Evolutionary conservation across 1,140 invertebrate species (phyloP).

Genomic region (Mercenaria mercenaria): DNA sequence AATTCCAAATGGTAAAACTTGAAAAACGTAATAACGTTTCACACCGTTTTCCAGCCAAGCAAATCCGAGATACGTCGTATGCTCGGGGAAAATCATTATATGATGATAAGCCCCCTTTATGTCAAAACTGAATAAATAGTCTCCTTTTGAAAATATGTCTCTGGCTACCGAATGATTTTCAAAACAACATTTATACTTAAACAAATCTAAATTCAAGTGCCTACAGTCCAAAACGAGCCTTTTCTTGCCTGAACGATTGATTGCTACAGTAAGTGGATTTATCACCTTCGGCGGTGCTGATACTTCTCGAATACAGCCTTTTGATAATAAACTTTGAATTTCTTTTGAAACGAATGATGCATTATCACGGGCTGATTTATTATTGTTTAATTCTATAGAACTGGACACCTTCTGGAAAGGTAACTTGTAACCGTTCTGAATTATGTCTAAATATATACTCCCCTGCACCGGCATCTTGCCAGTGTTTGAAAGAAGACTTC

Average conservation of each 20-base stretch:
- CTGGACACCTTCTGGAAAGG: slow-evolving; percentile 1
- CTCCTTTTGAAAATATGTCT: slow-evolving; percentile 20
- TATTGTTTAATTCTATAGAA: slow-evolving; percentile 19
- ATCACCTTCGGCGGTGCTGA: neutral
- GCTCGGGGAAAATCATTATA: slow-evolving; percentile 46
- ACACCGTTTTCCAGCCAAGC: neutral
- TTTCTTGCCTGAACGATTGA: neutral
- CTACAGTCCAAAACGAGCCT: slow-evolving; percentile 34
- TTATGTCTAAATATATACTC: slow-evolving; percentile 54
- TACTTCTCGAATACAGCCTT: slow-evolving; percentile 32
- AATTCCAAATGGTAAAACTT: slow-evolving; percentile 22
- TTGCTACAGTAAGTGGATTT: slow-evolving; percentile 21
- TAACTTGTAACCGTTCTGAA: slow-evolving; percentile 38
- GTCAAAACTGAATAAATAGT: slow-evolving; percentile 43
- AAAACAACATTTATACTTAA: slow-evolving; percentile 48
- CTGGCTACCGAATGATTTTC: slow-evolving; percentile 44
- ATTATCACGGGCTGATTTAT: slow-evolving; percentile 37
- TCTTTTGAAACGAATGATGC: slow-evolving; percentile 30
- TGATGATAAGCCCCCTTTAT: slow-evolving; percentile 47
- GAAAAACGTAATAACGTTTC: slow-evolving; percentile 1
- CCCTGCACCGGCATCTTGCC: slow-evolving; percentile 2
- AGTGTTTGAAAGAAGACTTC: neutral
- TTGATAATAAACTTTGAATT: slow-evolving; percentile 11
- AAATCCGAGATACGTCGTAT: slow-evolving; percentile 44
- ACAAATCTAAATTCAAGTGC: slow-evolving; percentile 38